phyloP scores from a whole-genome alignment of 1,140 invertebrate genomes.

The Trinorchestia longiramus region DNA sequence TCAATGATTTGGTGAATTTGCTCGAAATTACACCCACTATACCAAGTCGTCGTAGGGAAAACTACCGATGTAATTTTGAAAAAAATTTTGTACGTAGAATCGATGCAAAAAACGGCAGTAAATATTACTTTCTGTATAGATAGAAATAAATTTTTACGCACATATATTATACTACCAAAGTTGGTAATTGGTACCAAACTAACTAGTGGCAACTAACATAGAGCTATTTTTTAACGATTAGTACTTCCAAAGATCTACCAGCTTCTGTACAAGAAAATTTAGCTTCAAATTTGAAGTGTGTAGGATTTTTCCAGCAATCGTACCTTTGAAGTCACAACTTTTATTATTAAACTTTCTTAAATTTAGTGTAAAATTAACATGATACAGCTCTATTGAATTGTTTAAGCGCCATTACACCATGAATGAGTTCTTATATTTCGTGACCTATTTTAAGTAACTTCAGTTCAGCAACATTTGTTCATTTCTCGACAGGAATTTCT shows the following conservation, averaged over 20 bases:
- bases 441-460: neutral
- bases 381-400: neutral
- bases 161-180: too few species aligned
- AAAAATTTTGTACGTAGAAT: too few species aligned
- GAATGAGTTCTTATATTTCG: neutral
- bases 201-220: too few species aligned
- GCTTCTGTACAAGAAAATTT: neutral
- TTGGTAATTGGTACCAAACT: too few species aligned
- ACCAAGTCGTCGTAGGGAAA: too few species aligned
- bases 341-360: neutral
- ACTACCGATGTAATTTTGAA: too few species aligned
- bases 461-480: neutral
- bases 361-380: neutral
- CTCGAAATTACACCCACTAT: too few species aligned
- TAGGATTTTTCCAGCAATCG: neutral
- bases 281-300: neutral
- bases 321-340: neutral
- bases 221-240: neutral
- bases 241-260: neutral
- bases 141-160: too few species aligned
- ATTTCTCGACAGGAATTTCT: slow-evolving; percentile 56
- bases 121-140: too few species aligned
- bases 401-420: neutral
- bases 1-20: too few species aligned
- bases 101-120: too few species aligned